Percentiles rank a stretch among this genome's conserved stretches.
phyloP scores from a whole-genome alignment of 2,113 vertebrate genomes.

The Malurus cyaneus region DNA sequence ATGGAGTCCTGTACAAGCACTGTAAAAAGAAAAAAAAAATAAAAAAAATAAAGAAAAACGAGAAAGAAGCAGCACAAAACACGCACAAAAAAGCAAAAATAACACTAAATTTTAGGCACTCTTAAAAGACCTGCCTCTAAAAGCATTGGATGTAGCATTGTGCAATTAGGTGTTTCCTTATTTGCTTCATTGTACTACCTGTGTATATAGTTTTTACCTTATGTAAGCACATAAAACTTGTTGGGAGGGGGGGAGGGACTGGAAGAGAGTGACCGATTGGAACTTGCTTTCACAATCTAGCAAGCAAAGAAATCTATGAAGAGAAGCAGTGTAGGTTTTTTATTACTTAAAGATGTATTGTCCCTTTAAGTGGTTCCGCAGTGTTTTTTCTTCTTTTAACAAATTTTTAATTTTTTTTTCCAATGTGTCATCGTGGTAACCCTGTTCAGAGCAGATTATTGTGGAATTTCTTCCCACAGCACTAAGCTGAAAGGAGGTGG shows the following conservation, averaged over 20 bases:
- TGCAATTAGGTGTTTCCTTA: constrained; percentile 96
- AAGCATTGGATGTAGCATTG: constrained; percentile 98
- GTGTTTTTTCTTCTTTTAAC: background rate
- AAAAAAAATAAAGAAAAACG: background rate
- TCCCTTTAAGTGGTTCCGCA: constrained; percentile 62
- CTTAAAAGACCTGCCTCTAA: constrained; percentile 91
- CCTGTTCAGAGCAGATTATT: constrained; percentile 36
- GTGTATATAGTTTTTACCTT: constrained; percentile 92
- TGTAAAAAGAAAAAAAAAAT: constrained; percentile 71
- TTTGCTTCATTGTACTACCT: constrained; percentile 96
- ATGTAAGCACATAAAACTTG: constrained; percentile 94
- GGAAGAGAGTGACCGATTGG: constrained; percentile 16
- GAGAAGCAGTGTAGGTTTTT: constrained; percentile 83
- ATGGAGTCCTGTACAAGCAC: constrained; percentile 87
- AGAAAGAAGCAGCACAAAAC: background rate
- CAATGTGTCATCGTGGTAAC: background rate
- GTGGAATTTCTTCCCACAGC: background rate
- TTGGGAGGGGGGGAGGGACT: constrained; percentile 40
- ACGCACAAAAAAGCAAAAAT: constrained; percentile 44
- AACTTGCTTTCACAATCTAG: constrained; percentile 69
- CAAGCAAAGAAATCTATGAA: constrained; percentile 77
- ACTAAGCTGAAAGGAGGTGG: constrained; percentile 49
- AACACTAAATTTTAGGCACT: constrained; percentile 94
- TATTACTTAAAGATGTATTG: constrained; percentile 79
- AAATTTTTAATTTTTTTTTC: background rate